Evolutionary conservation across 1,140 invertebrate genomes (phyloP).

Genomic region (Gonioctena quinquepunctata): DNA sequence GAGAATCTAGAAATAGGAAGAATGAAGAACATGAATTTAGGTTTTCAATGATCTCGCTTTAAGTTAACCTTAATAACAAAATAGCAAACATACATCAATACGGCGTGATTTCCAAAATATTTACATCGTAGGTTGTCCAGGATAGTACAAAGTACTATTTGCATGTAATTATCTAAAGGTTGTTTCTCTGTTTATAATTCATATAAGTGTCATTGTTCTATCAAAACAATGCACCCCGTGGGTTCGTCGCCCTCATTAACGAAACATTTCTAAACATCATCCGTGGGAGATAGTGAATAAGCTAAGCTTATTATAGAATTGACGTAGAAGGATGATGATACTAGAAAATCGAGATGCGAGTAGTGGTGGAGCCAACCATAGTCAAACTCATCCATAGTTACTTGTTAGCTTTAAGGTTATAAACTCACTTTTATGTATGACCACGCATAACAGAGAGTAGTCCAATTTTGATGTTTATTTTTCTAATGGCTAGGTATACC

Average conservation of each 20-base stretch:
- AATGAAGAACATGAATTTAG: no score
- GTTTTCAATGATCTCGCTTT: no score
- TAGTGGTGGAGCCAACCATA: no score
- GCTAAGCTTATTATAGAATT: not conserved
- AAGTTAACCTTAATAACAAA: not conserved
- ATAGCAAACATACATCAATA: not conserved
- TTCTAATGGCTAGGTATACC: no score
- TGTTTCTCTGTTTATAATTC: constrained; percentile 35
- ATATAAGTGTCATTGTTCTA: constrained; percentile 34
- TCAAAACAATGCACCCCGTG: constrained; percentile 31
- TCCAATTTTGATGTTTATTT: no score
- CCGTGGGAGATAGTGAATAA: constrained; percentile 11
- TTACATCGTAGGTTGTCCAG: constrained; percentile 16
- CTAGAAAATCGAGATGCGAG: not conserved
- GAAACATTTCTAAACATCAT: constrained; percentile 25
- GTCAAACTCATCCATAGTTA: no score
- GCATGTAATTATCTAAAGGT: constrained; percentile 33
- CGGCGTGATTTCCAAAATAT: constrained; percentile 17
- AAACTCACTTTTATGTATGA: no score
- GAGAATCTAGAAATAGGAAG: no score
- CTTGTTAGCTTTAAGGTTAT: no score
- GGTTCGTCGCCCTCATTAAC: constrained; percentile 23
- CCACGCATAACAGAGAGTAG: no score
- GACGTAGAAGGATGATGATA: not conserved
- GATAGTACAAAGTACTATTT: constrained; percentile 30